These are phyloP conservation scores for Brachypteracias leptosomus DNA, from an alignment of 2,113 vertebrate genomes.

Conservation along the genomic window DNA sequence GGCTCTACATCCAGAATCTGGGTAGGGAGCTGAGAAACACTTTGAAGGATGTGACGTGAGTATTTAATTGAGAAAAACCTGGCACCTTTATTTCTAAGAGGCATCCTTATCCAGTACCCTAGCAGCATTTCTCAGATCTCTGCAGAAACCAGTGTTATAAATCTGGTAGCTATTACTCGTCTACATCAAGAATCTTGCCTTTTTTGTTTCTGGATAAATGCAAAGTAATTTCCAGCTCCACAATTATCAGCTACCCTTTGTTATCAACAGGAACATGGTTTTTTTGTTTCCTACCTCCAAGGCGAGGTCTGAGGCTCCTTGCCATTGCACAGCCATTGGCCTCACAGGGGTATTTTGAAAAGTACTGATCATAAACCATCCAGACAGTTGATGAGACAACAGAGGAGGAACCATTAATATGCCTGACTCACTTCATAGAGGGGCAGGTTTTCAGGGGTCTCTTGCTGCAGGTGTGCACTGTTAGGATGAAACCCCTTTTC, in stretches of 20 bases:
- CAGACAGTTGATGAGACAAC: background rate
- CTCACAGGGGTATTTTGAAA: background rate
- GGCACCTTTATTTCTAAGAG: background rate
- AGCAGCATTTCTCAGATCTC: background rate
- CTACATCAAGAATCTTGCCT: background rate
- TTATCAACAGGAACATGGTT: background rate
- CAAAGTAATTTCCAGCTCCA: background rate
- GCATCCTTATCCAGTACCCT: background rate
- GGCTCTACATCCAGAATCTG: constrained; percentile 96
- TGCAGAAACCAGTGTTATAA: background rate
- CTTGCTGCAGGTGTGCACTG: too few relatives aligned
- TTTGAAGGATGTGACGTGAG: constrained; percentile 94
- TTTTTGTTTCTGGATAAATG: background rate
- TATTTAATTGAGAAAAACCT: background rate
- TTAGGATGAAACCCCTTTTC: background rate
- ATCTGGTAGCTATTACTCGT: background rate
- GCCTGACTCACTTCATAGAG: background rate
- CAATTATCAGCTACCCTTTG: background rate
- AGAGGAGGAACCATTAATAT: background rate
- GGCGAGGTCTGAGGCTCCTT: background rate
- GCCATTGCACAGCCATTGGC: background rate
- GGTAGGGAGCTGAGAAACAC: constrained; percentile 92
- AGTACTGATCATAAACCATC: background rate
- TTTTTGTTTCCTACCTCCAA: background rate
- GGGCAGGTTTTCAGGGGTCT: background rate